A percentile compares a stretch with the other conserved stretches of the same genome.
Conservation (phyloP, 2,113 vertebrate species). For the Clarias magur region DNA sequence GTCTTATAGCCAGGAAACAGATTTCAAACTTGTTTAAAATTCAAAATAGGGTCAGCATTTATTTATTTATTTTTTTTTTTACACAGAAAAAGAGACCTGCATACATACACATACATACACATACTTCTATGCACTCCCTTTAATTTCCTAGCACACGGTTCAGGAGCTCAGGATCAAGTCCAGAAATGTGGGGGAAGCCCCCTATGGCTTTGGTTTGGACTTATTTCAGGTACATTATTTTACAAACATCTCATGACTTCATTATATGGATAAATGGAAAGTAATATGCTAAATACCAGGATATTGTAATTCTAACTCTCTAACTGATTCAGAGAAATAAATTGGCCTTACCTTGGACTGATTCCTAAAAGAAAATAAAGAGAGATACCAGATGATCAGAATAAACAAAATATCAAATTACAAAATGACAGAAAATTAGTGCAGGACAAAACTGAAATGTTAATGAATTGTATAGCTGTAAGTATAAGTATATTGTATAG, state of each 20-base stretch:
- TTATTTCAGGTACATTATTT: too few species aligned
- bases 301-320: too few species aligned
- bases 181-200: too few species aligned
- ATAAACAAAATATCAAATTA: not conserved
- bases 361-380: slow-evolving; percentile 56
- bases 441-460: not conserved
- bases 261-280: not conserved
- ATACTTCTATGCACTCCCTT: too few species aligned
- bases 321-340: not conserved
- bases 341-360: slow-evolving; percentile 70
- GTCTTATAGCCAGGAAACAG: too few species aligned
- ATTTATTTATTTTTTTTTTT: too few species aligned
- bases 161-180: too few species aligned
- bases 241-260: not conserved
- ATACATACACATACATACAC: too few species aligned
- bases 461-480: not conserved
- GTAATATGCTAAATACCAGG: not conserved
- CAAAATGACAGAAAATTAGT: not conserved
- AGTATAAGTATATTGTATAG: not conserved
- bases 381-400: slow-evolving; percentile 17
- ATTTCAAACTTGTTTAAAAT: too few species aligned
- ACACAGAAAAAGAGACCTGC: too few species aligned
- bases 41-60: too few species aligned
- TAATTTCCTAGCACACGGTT: too few species aligned
- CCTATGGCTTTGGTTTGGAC: not conserved